These are phyloP conservation scores for Tenthredo mesomela DNA, from an alignment of 2,888 invertebrate genomes.

Conservation along the genomic window DNA sequence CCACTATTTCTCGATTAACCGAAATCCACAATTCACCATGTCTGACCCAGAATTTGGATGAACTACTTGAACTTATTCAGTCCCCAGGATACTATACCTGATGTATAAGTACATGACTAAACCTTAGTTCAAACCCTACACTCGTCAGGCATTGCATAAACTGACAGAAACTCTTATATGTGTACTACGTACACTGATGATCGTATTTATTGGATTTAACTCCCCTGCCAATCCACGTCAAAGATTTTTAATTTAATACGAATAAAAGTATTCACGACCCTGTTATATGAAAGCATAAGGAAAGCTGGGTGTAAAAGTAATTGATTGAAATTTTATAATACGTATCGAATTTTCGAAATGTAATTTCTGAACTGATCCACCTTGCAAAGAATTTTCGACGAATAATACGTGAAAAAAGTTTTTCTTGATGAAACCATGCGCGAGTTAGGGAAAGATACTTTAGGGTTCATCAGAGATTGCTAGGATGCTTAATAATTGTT, in stretches of 20 bases:
- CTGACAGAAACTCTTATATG: not conserved
- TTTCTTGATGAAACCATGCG: not conserved
- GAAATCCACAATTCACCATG: not conserved
- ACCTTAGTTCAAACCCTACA: not conserved
- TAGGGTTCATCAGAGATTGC: not conserved
- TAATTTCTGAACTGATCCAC: not conserved
- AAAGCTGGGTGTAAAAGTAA: not conserved
- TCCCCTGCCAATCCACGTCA: not conserved
- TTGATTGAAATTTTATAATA: not conserved
- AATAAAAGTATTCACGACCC: no score
- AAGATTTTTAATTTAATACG: not conserved
- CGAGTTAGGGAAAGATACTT: not conserved
- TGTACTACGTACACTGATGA: not conserved
- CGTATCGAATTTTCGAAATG: not conserved
- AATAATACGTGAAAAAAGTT: not conserved
- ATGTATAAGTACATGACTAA: no score
- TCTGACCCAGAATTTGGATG: not conserved
- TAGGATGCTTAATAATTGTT: not conserved
- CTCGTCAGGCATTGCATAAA: not conserved
- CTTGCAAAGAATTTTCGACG: not conserved
- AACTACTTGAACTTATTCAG: not conserved
- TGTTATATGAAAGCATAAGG: not conserved
- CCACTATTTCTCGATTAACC: not conserved
- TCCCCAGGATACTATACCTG: no score
- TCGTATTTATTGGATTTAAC: not conserved